phyloP scores from a whole-genome alignment of 2,113 vertebrate species.

The Ptilorrhoa leucosticta region DNA sequence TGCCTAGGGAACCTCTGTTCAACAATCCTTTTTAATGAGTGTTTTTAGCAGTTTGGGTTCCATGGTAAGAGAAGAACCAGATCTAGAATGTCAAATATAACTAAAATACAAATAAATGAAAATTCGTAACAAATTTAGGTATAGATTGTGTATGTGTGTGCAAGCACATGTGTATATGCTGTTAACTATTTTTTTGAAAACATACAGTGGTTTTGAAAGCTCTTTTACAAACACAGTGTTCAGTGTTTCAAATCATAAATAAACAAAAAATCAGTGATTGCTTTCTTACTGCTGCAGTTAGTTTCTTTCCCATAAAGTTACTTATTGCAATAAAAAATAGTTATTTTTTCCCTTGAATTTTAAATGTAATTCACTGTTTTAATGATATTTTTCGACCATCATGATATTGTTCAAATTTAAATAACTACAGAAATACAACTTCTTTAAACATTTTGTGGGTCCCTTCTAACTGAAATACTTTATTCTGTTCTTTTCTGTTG shows the following conservation, averaged over 20 bases:
- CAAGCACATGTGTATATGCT: not conserved
- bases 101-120: not conserved
- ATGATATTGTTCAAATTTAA: not conserved
- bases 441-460: not conserved
- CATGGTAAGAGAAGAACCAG: not conserved
- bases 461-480: not conserved
- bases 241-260: not conserved
- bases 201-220: not conserved
- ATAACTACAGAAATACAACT: not conserved
- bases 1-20: not conserved
- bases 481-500: not conserved
- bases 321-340: not conserved
- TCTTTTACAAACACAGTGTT: not conserved
- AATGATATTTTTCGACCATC: not conserved
- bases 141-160: not conserved
- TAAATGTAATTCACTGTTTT: not conserved
- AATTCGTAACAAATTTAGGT: not conserved
- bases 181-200: not conserved
- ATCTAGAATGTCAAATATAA: not conserved
- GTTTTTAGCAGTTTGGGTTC: not conserved
- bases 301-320: not conserved
- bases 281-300: not conserved
- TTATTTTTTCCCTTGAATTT: not conserved
- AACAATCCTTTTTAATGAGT: not conserved
- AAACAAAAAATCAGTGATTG: not conserved